Evolutionary conservation across 2,888 invertebrate species (phyloP), one percentile per base, ranked within the genome.

Genomic region (Aspidiotus destructor): DNA sequence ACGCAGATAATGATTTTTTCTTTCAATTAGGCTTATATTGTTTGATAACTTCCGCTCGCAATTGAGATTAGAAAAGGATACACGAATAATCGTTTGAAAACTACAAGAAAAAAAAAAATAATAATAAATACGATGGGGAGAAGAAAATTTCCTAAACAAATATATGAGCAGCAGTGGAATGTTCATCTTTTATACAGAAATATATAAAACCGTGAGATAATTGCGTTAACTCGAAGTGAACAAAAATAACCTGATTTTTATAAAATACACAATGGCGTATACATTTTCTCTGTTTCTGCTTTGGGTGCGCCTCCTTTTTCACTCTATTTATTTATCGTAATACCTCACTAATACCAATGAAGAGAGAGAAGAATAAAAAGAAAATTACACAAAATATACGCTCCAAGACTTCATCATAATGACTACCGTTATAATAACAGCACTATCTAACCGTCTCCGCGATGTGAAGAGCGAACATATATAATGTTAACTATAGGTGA

Each of bases 191-290:
- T 5, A 28, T 28, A 28, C 28, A 28, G 28, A 28, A 28, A 28
- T 28, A 28, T 5, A 28, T 28, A 48, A 58, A 48, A 65, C 65
- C 65, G 65, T 65, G 65, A 65, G 65, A 65, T 65, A 65, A 65
- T 65, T 65, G 60, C 41, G 48, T 65, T 40, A 57, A 65, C 40
- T 17, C 58, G 58, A 58, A 65, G 58, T 57, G 65, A 58, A 65
- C 65, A 65, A 48, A 13, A 48, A 65, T 65, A 65, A 65, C 65
- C 65, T 65, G 65, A 58, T 57, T 65, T 58, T 58, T n/a, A 28
- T 52, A 63, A 58, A 65, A 17, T 64, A 64, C 54, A 60, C 57
- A 65, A 65, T 65, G 48, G 57, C 42, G 28, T 57, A 58, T 57
- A 65, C 58, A 57, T 57, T 65, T 58, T 54, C 17, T 54, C 17